Percentiles rank a stretch among this genome's conserved stretches.
Conservation (phyloP, 2,797 vertebrate species). For the Oryzias dopingdopingensis region DNA sequence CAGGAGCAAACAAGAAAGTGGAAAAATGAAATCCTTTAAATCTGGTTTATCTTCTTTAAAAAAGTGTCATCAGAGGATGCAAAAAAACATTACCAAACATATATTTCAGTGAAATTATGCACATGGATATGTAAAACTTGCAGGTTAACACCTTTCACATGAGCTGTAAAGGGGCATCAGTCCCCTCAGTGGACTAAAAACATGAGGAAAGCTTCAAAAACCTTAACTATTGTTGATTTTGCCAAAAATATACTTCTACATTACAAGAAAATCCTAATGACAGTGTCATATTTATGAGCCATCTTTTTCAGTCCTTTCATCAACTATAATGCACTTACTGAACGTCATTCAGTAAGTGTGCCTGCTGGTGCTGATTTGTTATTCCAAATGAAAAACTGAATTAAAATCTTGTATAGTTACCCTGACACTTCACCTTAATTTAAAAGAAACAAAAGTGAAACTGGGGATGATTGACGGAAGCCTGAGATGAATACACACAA, state of each 20-base stretch:
- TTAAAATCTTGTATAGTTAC: slow-evolving; percentile 14
- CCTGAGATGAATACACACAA: slow-evolving; percentile 53
- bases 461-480: slow-evolving; percentile 61
- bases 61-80: slow-evolving; percentile 12
- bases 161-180: slow-evolving; percentile 31
- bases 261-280: slow-evolving; percentile 4
- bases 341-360: not conserved
- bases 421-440: slow-evolving; percentile 36
- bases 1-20: not conserved
- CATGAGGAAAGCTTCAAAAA: slow-evolving; percentile 4
- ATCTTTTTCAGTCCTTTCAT: not conserved
- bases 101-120: slow-evolving; percentile 23
- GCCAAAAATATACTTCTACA: slow-evolving; percentile 1
- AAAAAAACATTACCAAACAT: slow-evolving; percentile 19
- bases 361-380: slow-evolving; percentile 9
- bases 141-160: slow-evolving; percentile 32
- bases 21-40: slow-evolving; percentile 5
- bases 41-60: slow-evolving; percentile 1
- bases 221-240: not conserved
- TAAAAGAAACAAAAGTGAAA: slow-evolving; percentile 63
- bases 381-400: slow-evolving; percentile 38
- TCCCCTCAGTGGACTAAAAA: slow-evolving; percentile 24
- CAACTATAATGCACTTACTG: not conserved
- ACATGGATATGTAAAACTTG: slow-evolving; percentile 38
- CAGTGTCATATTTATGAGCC: slow-evolving; percentile 10